phyloP scores from a whole-genome alignment of 2,113 vertebrate genomes.

The Actinemys pallida region DNA sequence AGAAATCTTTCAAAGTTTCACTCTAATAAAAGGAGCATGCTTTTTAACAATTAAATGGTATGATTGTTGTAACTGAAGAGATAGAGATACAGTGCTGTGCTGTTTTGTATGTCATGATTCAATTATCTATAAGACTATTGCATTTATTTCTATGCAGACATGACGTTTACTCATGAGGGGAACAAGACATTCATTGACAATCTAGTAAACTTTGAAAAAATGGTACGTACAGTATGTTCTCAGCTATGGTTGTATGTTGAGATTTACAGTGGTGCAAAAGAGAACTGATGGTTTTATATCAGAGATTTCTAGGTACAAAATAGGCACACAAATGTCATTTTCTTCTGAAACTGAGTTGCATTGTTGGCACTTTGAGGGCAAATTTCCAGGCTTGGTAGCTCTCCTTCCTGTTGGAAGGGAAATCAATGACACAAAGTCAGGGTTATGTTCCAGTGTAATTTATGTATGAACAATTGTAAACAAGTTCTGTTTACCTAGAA shows the following conservation, averaged over 20 bases:
- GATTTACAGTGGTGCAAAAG: slow-evolving; percentile 59
- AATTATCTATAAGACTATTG: slow-evolving; percentile 63
- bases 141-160: slow-evolving; percentile 86
- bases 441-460: background rate
- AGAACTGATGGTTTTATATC: background rate
- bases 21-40: slow-evolving; percentile 57
- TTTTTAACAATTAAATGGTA: slow-evolving; percentile 59
- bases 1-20: slow-evolving; percentile 72
- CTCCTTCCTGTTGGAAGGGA: slow-evolving; percentile 12
- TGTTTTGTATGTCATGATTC: slow-evolving; percentile 62
- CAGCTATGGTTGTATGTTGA: slow-evolving; percentile 24
- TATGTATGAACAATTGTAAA: background rate
- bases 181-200: slow-evolving; percentile 97
- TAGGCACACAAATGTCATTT: slow-evolving; percentile 34
- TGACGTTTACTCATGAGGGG: slow-evolving; percentile 98
- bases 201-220: slow-evolving; percentile 99
- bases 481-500: background rate
- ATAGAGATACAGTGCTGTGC: background rate
- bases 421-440: background rate
- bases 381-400: background rate
- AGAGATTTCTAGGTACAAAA: slow-evolving; percentile 51
- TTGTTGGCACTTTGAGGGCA: background rate
- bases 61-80: slow-evolving; percentile 49
- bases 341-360: slow-evolving; percentile 42
- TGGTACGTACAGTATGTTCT: slow-evolving; percentile 85